A percentile compares a stretch with the other conserved stretches of the same genome.
phyloP scores from a whole-genome alignment of 2,797 vertebrate species.

The Xenopus petersii region DNA sequence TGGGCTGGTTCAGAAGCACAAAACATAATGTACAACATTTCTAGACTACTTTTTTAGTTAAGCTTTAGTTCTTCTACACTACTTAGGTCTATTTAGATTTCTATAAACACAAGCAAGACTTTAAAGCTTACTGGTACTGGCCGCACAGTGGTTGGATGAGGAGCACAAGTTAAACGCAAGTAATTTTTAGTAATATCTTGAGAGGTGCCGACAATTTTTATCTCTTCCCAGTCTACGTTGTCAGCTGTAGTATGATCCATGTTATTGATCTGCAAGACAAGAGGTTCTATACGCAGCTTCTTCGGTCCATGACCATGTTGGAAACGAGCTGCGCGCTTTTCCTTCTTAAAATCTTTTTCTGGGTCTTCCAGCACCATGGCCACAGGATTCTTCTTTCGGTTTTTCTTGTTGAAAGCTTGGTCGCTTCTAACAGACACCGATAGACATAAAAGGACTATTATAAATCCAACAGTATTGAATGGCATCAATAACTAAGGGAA shows the following conservation, averaged over 20 bases:
- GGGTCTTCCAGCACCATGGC: conserved; percentile 86
- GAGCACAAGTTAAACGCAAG: conserved; percentile 87
- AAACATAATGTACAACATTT: no score
- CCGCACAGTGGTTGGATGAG: conserved; percentile 84
- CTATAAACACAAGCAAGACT: no score
- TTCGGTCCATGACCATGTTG: conserved; percentile 69
- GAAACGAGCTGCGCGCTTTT: conserved; percentile 85
- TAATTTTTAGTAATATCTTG: conserved; percentile 88
- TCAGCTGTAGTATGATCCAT: conserved; percentile 67
- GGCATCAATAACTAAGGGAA: no score
- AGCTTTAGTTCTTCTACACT: no score
- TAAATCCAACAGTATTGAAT: no score
- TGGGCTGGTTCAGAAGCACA: no score
- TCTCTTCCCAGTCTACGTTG: conserved; percentile 85
- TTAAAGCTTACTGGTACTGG: conserved; percentile 67
- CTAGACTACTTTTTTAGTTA: no score
- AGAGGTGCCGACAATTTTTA: conserved; percentile 86
- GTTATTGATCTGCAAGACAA: conserved; percentile 76
- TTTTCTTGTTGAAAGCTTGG: conserved; percentile 62
- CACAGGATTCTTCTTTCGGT: conserved; percentile 73
- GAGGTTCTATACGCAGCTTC: conserved; percentile 82
- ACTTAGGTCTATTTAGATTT: no score
- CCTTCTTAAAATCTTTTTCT: conserved; percentile 87
- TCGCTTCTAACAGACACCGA: conserved; percentile 60
- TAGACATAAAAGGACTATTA: not conserved